Evolutionary conservation across 2,888 invertebrate genomes (phyloP), one percentile per base, ranked within the genome.

Genomic region (Dascillus cervinus): DNA sequence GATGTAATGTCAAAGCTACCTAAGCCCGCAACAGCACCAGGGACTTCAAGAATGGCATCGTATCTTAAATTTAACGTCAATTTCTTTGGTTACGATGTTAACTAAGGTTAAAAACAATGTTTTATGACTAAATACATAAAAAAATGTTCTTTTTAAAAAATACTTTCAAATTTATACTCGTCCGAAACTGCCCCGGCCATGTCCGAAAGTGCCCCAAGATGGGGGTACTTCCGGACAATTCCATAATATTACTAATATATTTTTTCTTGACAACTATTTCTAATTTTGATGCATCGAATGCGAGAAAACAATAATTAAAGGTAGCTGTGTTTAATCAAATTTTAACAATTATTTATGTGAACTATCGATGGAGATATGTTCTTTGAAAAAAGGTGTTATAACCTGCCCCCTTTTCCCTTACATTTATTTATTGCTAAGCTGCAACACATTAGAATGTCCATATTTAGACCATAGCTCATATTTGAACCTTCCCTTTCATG

Each of bases 181-280:
- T 17, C 17, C 17, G 17, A 17, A 17, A 17, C 17, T 17, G 17
- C 17, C 17, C 17, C 17, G 8, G 17, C 17, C 17, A 17, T 17
- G 17, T 17, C 8, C 17, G 17, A 17, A 17, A 17, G 17, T 17
- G 17, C 17, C 17, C 17, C 17, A 8, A 6, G 5, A 17, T 17
- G 17, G 17, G 17, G n/a, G 17, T 8, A 17, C 5, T 17, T 17
- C 17, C 17, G 8, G 17, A 17, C 17, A 17, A 17, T 17, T 6
- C 8, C 8, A 17, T 17, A 17, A 17, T 17, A 6, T 17, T 17
- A 17, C 17, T 17, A 17, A 17, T 17, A 17, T 17, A 6, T 17
- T 4, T 17, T 17, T 17, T 17, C 17, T 17, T 17, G 5, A 17
- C 4, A 17, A 17, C 8, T 17, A 17, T 17, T 17, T 17, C 4